Evolutionary conservation across 2,888 invertebrate species (phyloP), one percentile per base, ranked within the genome.

Genomic region (Eurytoma californica): DNA sequence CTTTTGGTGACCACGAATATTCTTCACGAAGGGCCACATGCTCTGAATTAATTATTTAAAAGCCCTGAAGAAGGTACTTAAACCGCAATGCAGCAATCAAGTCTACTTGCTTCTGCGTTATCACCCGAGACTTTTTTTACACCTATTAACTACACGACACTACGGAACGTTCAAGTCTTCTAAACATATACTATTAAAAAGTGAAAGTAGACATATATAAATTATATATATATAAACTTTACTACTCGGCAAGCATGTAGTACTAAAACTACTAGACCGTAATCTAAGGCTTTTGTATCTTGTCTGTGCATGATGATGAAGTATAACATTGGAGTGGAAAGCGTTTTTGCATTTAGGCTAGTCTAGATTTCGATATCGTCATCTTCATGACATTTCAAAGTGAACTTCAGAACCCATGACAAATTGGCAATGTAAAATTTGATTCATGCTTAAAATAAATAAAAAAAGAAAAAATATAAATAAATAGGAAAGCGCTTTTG

Each of bases 251-350:
- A 61, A 72, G 72, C 72, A 18, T 18, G 20, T 77, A 73, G 72
- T 69, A 66, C 73, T 73, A 76, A 61, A 16, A 57, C 73, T 77
- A 74, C 61, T 58, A 18, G 24, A 74, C 39, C 47, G 24, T 20
- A 70, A 69, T 39, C 60, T 58, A 74, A 67, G 51, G 58, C 14
- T 39, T 61, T 66, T 70, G 28, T 70, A 51, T 60, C 39, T 77
- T 66, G 58, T 68, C 18, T 69, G 73, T 73, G 63, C 72, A 57
- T 51, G 55, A 69, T 57, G 39, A 65, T 73, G 28, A 66, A 80
- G 53, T 75, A 51, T 74, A 77, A 80, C 20, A 51, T 58, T 81
- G 74, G 75, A 78, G 74, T 75, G 72, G 72, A 72, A 75, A 75
- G 80, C 72, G 60, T 78, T 74, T 80, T 77, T 70, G 77, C 51